phyloP scores from a whole-genome alignment of 53 echinoderm and acorn worm genomes.

The Hippasteria phrygiana region DNA sequence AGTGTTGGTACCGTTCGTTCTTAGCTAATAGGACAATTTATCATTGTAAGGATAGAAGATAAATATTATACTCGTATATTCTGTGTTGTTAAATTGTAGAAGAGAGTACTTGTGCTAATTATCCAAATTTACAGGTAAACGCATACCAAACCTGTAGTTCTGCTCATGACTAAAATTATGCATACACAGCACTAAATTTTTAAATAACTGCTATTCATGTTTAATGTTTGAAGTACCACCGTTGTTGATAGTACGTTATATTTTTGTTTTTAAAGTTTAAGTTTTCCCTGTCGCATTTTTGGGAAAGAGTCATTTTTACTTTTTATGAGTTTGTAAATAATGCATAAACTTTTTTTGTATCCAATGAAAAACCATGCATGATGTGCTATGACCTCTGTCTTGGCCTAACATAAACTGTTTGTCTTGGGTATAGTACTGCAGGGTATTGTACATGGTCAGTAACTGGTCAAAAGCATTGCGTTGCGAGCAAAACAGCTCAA shows the following conservation, averaged over 20 bases:
- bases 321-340: constrained; percentile 65
- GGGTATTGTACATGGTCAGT: neutral
- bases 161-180: neutral
- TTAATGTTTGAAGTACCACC: constrained; percentile 33
- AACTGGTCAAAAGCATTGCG: neutral
- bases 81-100: too few species aligned
- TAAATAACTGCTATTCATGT: neutral
- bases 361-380: constrained; percentile 1
- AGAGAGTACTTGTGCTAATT: too few species aligned
- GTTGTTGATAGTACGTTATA: neutral
- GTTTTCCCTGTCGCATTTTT: constrained; percentile 1
- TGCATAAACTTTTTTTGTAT: constrained; percentile 43
- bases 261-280: neutral
- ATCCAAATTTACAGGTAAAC: too few species aligned
- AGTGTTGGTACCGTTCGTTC: neutral
- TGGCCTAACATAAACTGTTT: neutral
- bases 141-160: neutral
- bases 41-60: too few species aligned
- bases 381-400: neutral
- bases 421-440: neutral
- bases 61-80: too few species aligned
- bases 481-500: too few species aligned
- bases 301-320: constrained; percentile 45
- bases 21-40: too few species aligned
- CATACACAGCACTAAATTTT: too few species aligned